phyloP scores from a whole-genome alignment of 2,888 invertebrate species.

The Eilema caniola region DNA sequence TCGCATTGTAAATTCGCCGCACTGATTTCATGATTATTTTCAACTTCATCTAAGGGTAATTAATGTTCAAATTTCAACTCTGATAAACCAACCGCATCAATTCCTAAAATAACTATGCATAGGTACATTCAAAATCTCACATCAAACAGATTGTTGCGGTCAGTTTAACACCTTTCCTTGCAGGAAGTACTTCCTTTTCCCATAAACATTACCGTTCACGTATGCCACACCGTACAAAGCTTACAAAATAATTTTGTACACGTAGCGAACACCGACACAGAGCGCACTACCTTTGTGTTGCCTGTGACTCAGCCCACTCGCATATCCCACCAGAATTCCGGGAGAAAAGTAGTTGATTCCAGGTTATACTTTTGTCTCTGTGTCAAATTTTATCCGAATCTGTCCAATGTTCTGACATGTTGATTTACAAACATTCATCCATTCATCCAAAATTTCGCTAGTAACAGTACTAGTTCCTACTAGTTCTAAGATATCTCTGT shows the following conservation, averaged over 20 bases:
- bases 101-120: slow-evolving; percentile 21
- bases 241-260: slow-evolving; percentile 9
- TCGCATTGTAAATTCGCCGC: not conserved
- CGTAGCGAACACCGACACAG: not conserved
- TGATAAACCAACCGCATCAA: not conserved
- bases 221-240: slow-evolving; percentile 12
- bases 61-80: not conserved
- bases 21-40: not conserved
- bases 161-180: slow-evolving; percentile 29
- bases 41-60: not conserved
- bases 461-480: no score
- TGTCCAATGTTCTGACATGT: no score
- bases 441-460: no score
- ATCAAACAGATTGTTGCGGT: slow-evolving; percentile 28
- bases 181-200: slow-evolving; percentile 29
- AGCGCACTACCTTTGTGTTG: not conserved
- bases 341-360: not conserved
- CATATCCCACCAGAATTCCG: not conserved
- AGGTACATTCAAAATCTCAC: slow-evolving; percentile 16
- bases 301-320: not conserved
- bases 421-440: no score
- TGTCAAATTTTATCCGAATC: no score
- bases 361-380: no score
- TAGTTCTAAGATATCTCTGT: no score
- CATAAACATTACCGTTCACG: slow-evolving; percentile 22